Conservation (phyloP, 2,797 vertebrate species). For the Scomberomorus guttatus region DNA sequence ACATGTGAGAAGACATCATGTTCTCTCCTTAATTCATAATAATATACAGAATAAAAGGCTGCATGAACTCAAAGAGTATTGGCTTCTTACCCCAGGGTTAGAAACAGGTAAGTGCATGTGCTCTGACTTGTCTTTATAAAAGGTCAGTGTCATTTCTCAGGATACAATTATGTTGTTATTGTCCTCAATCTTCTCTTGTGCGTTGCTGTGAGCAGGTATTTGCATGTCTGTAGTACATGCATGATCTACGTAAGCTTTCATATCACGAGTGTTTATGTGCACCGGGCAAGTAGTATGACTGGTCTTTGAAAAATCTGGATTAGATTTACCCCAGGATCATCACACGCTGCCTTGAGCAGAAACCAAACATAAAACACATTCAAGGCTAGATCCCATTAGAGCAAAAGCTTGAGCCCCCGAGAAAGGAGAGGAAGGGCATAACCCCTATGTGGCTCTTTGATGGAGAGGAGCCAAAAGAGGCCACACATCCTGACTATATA, state of each 20-base stretch:
- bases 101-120: constrained; percentile 11
- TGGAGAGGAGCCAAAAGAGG: constrained; percentile 54
- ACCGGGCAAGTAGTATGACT: constrained; percentile 16
- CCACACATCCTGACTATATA: constrained; percentile 58
- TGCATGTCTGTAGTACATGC: background rate
- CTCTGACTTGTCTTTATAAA: constrained; percentile 53
- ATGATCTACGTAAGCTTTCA: constrained; percentile 1
- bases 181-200: background rate
- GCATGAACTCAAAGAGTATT: constrained; percentile 11
- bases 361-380: constrained; percentile 71
- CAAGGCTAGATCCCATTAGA: constrained; percentile 69
- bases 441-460: constrained; percentile 50
- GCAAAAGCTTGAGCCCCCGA: constrained; percentile 46
- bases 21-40: constrained; percentile 12
- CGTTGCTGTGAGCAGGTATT: background rate
- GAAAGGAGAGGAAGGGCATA: constrained; percentile 55
- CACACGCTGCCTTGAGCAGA: constrained; percentile 56
- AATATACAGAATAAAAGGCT: background rate
- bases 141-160: constrained; percentile 21
- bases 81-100: constrained; percentile 9
- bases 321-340: constrained; percentile 66
- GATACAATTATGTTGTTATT: constrained; percentile 11
- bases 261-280: constrained; percentile 33
- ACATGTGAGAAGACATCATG: constrained; percentile 18
- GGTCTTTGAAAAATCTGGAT: constrained; percentile 62